phyloP scores from a whole-genome alignment of 1,140 invertebrate species.

The Listronotus bonariensis region DNA sequence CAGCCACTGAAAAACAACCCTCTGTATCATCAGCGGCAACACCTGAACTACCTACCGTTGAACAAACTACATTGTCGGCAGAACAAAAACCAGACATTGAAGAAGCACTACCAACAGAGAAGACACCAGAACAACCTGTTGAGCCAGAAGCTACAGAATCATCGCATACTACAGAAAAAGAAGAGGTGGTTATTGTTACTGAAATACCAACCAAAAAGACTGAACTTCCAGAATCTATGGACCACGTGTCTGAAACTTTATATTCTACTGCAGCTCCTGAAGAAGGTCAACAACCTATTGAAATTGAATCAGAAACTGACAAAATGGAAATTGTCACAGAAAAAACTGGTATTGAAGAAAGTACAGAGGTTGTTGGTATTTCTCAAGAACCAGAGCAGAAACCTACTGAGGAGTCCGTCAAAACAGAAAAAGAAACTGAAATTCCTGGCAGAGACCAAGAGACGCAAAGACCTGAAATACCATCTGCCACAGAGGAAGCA shows the following conservation, averaged over 20 bases:
- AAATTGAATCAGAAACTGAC: not conserved
- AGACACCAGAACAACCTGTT: constrained; percentile 5
- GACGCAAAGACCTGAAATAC: constrained; percentile 1
- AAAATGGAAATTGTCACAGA: constrained; percentile 9
- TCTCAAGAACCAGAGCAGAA: constrained; percentile 14
- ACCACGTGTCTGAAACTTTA: constrained; percentile 37
- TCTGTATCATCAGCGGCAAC: constrained; percentile 7
- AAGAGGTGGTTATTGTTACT: constrained; percentile 43
- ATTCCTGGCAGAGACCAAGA: not conserved
- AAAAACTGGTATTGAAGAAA: not conserved
- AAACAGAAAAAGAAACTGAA: constrained; percentile 14
- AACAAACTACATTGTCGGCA: too few relatives aligned
- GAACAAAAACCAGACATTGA: not conserved
- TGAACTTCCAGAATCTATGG: constrained; percentile 41
- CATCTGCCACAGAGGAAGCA: constrained; percentile 8
- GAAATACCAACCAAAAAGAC: constrained; percentile 34
- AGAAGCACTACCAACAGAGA: not conserved
- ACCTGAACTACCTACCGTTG: constrained; percentile 8
- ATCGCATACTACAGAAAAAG: constrained; percentile 12
- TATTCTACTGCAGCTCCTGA: constrained; percentile 13
- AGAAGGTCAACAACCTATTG: not conserved
- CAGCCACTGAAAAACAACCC: not conserved
- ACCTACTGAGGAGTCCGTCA: constrained; percentile 1
- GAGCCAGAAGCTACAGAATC: constrained; percentile 25
- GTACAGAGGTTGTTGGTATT: not conserved